A percentile compares a stretch with the other conserved stretches of the same genome.
Conservation (phyloP, 2,888 invertebrate species). For the Phania funesta region DNA sequence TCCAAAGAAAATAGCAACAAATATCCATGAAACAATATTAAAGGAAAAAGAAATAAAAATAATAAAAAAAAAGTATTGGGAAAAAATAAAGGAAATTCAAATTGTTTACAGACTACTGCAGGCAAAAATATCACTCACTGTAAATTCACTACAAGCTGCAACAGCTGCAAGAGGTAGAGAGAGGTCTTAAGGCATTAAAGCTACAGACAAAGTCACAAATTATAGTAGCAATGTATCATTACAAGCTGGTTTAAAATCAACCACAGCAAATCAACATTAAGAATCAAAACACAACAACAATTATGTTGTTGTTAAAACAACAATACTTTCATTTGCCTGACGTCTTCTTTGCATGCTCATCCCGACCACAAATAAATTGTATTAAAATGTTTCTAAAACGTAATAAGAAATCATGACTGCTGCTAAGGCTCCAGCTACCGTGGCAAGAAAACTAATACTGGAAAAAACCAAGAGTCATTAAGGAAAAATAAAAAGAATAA, state of each 20-base stretch:
- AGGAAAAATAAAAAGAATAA: constrained; percentile 1
- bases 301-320: constrained; percentile 24
- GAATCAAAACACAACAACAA: constrained; percentile 18
- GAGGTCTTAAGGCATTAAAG: constrained; percentile 3
- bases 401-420: constrained; percentile 44
- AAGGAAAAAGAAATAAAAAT: not conserved
- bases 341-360: not conserved
- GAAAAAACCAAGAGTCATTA: constrained; percentile 48
- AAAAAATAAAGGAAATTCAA: constrained; percentile 39
- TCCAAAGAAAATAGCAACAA: not conserved
- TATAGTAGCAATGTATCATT: constrained; percentile 22
- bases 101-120: constrained; percentile 64
- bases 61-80: not conserved
- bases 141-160: constrained; percentile 11
- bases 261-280: constrained; percentile 50
- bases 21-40: constrained; percentile 6
- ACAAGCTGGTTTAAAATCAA: constrained; percentile 39
- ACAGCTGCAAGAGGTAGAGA: not conserved
- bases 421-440: not conserved
- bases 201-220: constrained; percentile 3
- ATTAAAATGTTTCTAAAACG: constrained; percentile 47
- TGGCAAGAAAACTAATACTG: constrained; percentile 13
- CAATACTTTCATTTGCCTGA: not conserved
- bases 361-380: constrained; percentile 29
- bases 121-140: constrained; percentile 57